Evolutionary conservation across 2,113 vertebrate species (phyloP).

Genomic region (Gasterosteus aculeatus): DNA sequence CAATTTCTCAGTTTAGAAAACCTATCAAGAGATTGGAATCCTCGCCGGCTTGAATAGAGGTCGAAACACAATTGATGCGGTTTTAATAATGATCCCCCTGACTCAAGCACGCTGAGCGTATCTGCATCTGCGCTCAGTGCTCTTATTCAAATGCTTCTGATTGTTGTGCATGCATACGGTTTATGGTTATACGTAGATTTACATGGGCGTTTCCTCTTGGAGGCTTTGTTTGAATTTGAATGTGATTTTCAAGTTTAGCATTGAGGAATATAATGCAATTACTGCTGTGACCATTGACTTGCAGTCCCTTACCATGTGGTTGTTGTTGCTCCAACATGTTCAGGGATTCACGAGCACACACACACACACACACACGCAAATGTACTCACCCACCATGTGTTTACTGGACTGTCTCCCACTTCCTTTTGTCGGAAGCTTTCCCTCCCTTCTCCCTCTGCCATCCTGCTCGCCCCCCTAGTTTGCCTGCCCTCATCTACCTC

Average conservation of each 20-base stretch:
- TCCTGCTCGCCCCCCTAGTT: conserved; percentile 49
- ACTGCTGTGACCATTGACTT: conserved; percentile 61
- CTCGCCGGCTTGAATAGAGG: conserved; percentile 12
- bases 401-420: conserved; percentile 74
- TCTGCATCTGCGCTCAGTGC: conserved; percentile 6
- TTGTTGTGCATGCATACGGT: conserved; percentile 44
- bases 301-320: conserved; percentile 29
- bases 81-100: conserved; percentile 22
- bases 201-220: conserved; percentile 57
- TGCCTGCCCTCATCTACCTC: conserved; percentile 50
- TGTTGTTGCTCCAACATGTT: conserved; percentile 41
- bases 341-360: neutral
- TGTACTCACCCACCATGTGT: conserved; percentile 51
- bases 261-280: conserved; percentile 63
- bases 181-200: conserved; percentile 61
- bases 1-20: conserved; percentile 23
- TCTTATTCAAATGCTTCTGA: conserved; percentile 46
- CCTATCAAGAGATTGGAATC: conserved; percentile 9
- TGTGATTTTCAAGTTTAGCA: conserved; percentile 61
- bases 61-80: conserved; percentile 17
- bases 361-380: conserved; percentile 12
- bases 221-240: conserved; percentile 67
- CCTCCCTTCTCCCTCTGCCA: conserved; percentile 66
- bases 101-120: neutral
- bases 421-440: conserved; percentile 76